Evolutionary conservation across 2,113 vertebrate genomes (phyloP).

Genomic region (Erinaceus europaeus): DNA sequence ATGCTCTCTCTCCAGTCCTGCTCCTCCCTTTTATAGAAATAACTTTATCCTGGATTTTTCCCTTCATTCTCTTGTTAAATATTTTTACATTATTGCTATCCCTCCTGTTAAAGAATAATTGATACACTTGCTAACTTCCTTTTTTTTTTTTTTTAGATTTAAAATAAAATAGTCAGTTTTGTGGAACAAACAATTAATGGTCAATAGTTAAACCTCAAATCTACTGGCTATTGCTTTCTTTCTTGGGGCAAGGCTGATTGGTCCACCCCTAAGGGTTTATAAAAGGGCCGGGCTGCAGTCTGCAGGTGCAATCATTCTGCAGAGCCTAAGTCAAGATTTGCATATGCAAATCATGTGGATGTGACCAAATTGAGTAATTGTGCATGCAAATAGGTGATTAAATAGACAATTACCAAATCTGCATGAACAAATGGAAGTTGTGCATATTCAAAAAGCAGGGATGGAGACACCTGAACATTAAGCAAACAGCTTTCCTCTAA

Average conservation of each 20-base stretch:
- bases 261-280: background rate
- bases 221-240: slow-evolving; percentile 19
- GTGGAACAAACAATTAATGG: background rate
- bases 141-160: slow-evolving; percentile 18
- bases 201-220: slow-evolving; percentile 3
- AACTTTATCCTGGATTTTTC: background rate
- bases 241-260: background rate
- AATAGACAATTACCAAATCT: slow-evolving; percentile 74
- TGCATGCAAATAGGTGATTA: slow-evolving; percentile 78
- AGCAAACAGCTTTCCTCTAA: slow-evolving; percentile 12
- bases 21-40: too few relatives aligned
- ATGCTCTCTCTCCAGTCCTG: too few relatives aligned
- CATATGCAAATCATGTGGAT: slow-evolving; percentile 70
- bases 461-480: slow-evolving; percentile 63
- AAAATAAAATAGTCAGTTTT: slow-evolving; percentile 13
- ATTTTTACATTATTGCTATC: background rate
- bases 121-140: background rate
- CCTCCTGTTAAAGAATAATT: background rate
- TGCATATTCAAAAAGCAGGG: slow-evolving; percentile 64
- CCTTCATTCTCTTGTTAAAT: slow-evolving; percentile 19
- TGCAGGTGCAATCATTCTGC: slow-evolving; percentile 72
- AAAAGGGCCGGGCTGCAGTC: slow-evolving; percentile 50
- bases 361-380: slow-evolving; percentile 73
- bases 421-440: slow-evolving; percentile 71
- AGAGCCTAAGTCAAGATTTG: slow-evolving; percentile 58